Percentiles rank a stretch among this genome's conserved stretches.
Conservation (phyloP, 2,888 invertebrate species). For the Pilophorus perplexus region DNA sequence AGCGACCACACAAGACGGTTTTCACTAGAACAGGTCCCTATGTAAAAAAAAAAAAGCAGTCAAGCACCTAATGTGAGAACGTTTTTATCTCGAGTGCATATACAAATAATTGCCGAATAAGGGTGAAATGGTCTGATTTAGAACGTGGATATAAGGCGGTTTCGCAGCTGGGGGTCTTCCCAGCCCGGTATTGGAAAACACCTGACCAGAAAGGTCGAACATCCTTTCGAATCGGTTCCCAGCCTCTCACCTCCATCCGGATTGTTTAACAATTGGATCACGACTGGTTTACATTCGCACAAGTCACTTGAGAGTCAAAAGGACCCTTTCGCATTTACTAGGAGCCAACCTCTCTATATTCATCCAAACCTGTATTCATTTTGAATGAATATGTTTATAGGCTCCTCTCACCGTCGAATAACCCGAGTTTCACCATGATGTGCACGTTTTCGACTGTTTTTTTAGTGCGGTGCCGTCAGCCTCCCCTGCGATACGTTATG, state of each 20-base stretch:
- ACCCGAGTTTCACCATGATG: neutral
- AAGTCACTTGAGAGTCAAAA: constrained; percentile 10
- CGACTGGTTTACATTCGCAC: constrained; percentile 14
- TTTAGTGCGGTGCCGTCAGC: neutral
- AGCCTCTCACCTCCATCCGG: neutral
- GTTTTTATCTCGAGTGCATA: too few species aligned
- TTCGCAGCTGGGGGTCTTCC: too few species aligned
- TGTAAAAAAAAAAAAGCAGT: too few species aligned
- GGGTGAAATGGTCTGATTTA: too few species aligned
- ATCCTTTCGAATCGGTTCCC: constrained; percentile 1
- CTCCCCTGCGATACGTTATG: too few species aligned
- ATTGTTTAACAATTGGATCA: constrained; percentile 9
- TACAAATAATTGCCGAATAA: too few species aligned
- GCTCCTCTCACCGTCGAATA: neutral
- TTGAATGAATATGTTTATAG: too few species aligned
- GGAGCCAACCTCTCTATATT: neutral
- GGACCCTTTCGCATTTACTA: neutral
- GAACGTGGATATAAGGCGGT: too few species aligned
- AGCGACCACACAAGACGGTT: too few species aligned
- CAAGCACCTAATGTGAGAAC: too few species aligned
- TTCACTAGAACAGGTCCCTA: too few species aligned
- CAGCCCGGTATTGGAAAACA: constrained; percentile 1
- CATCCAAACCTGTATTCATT: too few species aligned
- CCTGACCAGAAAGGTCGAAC: neutral
- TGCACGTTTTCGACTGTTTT: neutral